Evolutionary conservation across 2,113 vertebrate genomes (phyloP).

Genomic region (Pogona vitticeps): DNA sequence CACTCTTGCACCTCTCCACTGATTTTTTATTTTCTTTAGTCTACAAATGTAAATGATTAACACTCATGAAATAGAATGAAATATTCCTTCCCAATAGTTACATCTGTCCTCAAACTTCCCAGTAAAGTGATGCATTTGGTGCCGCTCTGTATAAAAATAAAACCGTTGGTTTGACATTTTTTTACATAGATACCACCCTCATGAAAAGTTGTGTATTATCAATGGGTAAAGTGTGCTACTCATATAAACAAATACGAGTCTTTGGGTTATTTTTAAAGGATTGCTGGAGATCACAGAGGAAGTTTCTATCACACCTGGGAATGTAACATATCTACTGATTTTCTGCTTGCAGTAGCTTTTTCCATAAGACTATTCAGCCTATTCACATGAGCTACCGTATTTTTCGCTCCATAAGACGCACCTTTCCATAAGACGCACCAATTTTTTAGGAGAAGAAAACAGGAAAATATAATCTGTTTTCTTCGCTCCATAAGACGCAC

Average conservation of each 20-base stretch:
- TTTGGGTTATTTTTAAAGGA: too few species aligned
- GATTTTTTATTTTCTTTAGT: conserved; percentile 13
- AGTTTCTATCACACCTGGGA: background rate
- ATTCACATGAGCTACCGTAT: background rate
- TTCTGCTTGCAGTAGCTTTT: background rate
- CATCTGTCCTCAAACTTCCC: background rate
- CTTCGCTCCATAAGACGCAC: too few species aligned
- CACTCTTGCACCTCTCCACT: background rate
- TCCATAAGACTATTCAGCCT: background rate
- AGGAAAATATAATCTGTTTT: too few species aligned
- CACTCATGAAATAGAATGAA: background rate
- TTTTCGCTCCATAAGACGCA: too few species aligned
- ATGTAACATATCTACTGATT: background rate
- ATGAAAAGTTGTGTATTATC: background rate
- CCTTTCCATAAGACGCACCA: too few species aligned
- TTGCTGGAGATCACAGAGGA: background rate
- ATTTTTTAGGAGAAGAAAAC: too few species aligned
- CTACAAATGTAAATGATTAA: conserved; percentile 12
- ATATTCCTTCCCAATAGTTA: background rate
- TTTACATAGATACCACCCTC: background rate
- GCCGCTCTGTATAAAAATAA: background rate
- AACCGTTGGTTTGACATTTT: background rate
- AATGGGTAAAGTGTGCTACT: background rate
- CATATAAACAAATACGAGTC: background rate
- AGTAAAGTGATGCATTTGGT: background rate